Conservation (phyloP, 1,140 invertebrate genomes). For the Drosophila nigromelanica region DNA sequence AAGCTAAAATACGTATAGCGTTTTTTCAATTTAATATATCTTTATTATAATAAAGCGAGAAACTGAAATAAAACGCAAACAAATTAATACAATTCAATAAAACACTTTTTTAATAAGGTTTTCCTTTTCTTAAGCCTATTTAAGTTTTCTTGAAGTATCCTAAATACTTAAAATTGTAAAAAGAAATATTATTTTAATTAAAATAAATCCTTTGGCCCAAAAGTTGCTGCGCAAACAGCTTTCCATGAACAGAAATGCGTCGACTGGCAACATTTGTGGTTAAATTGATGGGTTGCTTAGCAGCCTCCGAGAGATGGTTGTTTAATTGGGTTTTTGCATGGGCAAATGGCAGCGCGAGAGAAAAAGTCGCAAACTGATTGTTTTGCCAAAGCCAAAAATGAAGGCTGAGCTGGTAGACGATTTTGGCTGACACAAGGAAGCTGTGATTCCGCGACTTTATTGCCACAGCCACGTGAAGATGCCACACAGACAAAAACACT, state of each 20-base stretch:
- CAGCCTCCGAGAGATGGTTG: constrained; percentile 11
- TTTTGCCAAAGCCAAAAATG: constrained; percentile 31
- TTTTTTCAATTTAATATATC: too few relatives aligned
- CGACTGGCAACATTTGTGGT: background rate
- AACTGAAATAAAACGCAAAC: too few relatives aligned
- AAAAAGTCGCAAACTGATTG: constrained; percentile 47
- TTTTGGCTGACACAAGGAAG: constrained; percentile 25
- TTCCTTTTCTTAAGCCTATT: too few relatives aligned
- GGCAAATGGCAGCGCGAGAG: constrained; percentile 20
- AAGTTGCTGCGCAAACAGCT: background rate
- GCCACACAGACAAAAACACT: constrained; percentile 37
- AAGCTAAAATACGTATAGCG: too few relatives aligned
- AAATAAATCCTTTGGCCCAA: background rate
- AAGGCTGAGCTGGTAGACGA: constrained; percentile 24
- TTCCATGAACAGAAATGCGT: background rate
- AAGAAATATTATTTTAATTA: constrained; percentile 1
- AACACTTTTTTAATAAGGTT: too few relatives aligned
- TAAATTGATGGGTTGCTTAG: background rate
- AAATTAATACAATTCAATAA: too few relatives aligned
- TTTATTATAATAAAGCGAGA: too few relatives aligned
- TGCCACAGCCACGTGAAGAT: constrained; percentile 38
- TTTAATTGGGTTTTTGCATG: constrained; percentile 64
- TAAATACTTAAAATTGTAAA: background rate
- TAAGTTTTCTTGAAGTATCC: too few relatives aligned
- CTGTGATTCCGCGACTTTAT: constrained; percentile 20